A percentile compares a stretch with the other conserved stretches of the same genome.
phyloP scores from a whole-genome alignment of 2,113 vertebrate species.

The Perca fluviatilis region DNA sequence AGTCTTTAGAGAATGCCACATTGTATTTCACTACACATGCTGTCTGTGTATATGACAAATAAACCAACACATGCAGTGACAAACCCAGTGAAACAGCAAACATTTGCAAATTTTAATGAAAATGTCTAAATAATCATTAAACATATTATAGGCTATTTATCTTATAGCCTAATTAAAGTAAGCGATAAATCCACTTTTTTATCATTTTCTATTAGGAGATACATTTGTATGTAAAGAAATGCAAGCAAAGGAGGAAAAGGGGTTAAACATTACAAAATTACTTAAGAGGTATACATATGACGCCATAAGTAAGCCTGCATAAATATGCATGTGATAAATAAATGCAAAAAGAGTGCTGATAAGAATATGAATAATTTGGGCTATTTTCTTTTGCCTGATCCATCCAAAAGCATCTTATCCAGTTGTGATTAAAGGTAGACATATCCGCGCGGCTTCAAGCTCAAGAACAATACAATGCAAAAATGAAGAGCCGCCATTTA shows the following conservation, averaged over 20 bases:
- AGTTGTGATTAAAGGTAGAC: slow-evolving; percentile 45
- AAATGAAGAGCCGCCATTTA: slow-evolving; percentile 30
- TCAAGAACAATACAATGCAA: slow-evolving; percentile 15
- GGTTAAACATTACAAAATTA: not conserved
- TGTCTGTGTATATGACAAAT: not conserved
- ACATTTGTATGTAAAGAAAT: slow-evolving; percentile 7
- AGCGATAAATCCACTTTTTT: not conserved
- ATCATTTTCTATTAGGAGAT: not conserved
- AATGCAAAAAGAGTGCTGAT: not conserved
- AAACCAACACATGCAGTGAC: not conserved
- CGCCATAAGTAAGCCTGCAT: not conserved
- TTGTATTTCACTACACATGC: not conserved
- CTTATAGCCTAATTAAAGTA: not conserved
- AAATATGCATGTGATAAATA: not conserved
- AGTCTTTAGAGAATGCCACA: too few relatives aligned
- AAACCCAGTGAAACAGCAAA: not conserved
- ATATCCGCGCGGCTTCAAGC: slow-evolving; percentile 45
- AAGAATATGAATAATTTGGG: too few relatives aligned
- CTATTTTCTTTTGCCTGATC: not conserved
- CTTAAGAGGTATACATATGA: not conserved
- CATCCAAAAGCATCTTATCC: not conserved
- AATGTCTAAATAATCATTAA: not conserved
- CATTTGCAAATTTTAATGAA: not conserved
- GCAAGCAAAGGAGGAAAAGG: not conserved
- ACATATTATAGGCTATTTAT: not conserved